These are phyloP conservation scores for Meliscaeva auricollis DNA, from an alignment of 2,888 invertebrate species.

Conservation along the genomic window DNA sequence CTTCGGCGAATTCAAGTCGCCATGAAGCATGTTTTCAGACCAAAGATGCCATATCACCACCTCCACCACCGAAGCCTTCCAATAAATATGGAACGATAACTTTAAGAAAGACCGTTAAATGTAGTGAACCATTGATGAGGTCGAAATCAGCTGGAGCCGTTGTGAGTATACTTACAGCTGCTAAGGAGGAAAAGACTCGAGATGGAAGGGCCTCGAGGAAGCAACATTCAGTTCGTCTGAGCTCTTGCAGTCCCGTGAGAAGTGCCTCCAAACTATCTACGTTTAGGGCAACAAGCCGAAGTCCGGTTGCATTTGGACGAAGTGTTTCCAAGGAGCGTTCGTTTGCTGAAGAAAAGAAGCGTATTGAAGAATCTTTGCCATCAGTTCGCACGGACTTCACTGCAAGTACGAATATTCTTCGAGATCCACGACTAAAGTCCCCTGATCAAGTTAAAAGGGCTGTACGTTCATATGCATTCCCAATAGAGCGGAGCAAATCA, in stretches of 20 bases:
- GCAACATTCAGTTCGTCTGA: conserved; percentile 79
- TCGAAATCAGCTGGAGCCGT: conserved; percentile 83
- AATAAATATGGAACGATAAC: conserved; percentile 82
- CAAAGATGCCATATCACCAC: conserved; percentile 76
- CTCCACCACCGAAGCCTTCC: conserved; percentile 79
- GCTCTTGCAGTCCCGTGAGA: conserved; percentile 81
- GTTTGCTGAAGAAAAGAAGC: conserved; percentile 85
- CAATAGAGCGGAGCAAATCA: conserved; percentile 82
- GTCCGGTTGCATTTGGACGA: conserved; percentile 84
- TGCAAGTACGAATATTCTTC: conserved; percentile 83
- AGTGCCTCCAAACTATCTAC: conserved; percentile 73
- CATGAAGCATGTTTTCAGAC: conserved; percentile 83
- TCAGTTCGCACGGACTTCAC: conserved; percentile 81
- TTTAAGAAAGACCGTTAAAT: conserved; percentile 81
- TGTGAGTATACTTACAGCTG: conserved; percentile 78
- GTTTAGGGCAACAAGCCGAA: conserved; percentile 82
- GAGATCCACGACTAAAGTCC: conserved; percentile 86
- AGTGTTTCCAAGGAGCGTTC: conserved; percentile 86
- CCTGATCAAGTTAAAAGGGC: conserved; percentile 86
- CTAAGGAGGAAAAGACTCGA: conserved; percentile 77
- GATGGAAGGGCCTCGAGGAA: conserved; percentile 78
- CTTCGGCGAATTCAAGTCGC: conserved; percentile 78
- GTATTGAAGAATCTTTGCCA: conserved; percentile 84
- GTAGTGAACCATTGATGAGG: conserved; percentile 81
- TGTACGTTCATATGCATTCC: conserved; percentile 82